phyloP scores from a whole-genome alignment of 2,888 invertebrate genomes.

The Eupithecia tripunctaria region DNA sequence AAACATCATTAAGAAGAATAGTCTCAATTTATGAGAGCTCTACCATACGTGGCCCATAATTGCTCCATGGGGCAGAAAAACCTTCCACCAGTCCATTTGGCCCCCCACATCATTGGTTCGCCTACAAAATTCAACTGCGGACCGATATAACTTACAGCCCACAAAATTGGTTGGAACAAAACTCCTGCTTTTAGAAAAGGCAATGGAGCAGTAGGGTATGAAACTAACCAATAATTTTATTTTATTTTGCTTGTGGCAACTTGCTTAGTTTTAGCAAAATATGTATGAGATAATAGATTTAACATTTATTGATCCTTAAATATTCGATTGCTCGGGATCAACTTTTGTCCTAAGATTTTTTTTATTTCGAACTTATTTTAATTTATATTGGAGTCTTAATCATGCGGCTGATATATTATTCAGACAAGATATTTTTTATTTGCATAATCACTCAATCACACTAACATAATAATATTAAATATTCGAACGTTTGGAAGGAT shows the following conservation, averaged over 20 bases:
- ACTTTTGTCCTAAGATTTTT: no score
- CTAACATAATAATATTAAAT: no score
- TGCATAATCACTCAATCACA: no score
- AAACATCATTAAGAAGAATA: constrained; percentile 4
- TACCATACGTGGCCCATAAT: constrained; percentile 20
- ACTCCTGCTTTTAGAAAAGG: constrained; percentile 20
- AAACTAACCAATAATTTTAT: not conserved
- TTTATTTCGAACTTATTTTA: no score
- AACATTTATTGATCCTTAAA: not conserved
- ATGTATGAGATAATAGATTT: not conserved
- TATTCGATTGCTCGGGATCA: not conserved
- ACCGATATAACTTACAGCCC: constrained; percentile 28
- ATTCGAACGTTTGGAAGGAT: no score
- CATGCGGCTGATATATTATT: no score
- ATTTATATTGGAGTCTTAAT: no score
- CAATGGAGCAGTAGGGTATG: not conserved
- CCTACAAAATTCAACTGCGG: constrained; percentile 33
- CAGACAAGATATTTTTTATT: no score
- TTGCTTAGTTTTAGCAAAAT: not conserved
- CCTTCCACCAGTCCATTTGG: constrained; percentile 26
- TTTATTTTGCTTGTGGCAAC: not conserved
- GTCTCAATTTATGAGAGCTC: constrained; percentile 6
- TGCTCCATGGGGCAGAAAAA: constrained; percentile 29
- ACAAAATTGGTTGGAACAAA: constrained; percentile 31
- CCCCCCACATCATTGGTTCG: constrained; percentile 28